A percentile compares a stretch with the other conserved stretches of the same genome.
Conservation (phyloP, 2,797 vertebrate genomes). For the Sorex maritimensis region DNA sequence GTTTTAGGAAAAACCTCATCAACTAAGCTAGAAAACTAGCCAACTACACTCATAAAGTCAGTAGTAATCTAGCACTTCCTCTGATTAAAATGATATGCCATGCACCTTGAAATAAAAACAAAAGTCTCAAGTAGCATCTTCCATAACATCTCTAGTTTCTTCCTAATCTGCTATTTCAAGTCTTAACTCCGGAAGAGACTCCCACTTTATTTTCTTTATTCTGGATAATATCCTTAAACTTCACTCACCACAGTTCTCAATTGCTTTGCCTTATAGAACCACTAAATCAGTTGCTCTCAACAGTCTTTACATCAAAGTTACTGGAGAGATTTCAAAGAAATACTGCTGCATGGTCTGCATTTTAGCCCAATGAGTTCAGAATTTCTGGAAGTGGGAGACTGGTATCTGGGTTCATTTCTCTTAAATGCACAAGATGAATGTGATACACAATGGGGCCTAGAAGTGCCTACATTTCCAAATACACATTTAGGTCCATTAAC, state of each 20-base stretch:
- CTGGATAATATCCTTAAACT: background rate
- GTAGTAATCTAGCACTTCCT: constrained; percentile 64
- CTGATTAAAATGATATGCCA: constrained; percentile 1
- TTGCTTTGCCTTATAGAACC: background rate
- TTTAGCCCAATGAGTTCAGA: background rate
- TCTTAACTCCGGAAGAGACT: background rate
- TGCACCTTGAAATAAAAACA: background rate
- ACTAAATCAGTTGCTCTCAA: background rate
- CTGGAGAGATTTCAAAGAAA: constrained; percentile 54
- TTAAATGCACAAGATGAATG: background rate
- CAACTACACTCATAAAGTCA: background rate
- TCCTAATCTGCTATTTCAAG: background rate
- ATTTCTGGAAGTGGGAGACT: background rate
- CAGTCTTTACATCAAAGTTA: constrained; percentile 8
- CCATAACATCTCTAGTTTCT: background rate
- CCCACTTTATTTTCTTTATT: background rate
- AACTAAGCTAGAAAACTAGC: constrained; percentile 70
- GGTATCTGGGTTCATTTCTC: constrained; percentile 25
- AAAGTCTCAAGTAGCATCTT: background rate
- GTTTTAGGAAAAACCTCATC: constrained; percentile 81
- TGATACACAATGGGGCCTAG: background rate
- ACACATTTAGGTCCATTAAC: constrained; percentile 13
- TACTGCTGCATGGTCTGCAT: background rate
- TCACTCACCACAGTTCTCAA: background rate
- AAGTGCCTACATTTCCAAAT: background rate